Percentiles rank a stretch among this genome's conserved stretches.
Conservation (phyloP, 2,797 vertebrate genomes). For the Oryzias sinensis region DNA sequence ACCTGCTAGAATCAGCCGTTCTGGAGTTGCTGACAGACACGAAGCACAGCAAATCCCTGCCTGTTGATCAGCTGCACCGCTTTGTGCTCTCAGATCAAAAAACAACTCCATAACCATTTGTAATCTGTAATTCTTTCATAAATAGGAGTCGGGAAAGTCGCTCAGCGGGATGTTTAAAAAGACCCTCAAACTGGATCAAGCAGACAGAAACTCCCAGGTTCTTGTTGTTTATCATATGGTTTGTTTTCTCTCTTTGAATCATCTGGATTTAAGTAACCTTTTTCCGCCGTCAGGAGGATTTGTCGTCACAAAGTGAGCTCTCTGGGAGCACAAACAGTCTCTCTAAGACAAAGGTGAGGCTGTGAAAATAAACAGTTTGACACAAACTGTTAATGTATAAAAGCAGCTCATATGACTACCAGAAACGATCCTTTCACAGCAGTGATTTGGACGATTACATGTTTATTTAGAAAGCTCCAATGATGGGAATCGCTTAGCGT, state of each 20-base stretch:
- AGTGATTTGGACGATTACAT: no score
- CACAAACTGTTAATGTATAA: background rate
- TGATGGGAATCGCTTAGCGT: no score
- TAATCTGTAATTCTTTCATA: background rate
- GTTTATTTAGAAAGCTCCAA: no score
- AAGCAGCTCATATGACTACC: background rate
- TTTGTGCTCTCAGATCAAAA: background rate
- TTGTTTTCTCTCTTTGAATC: background rate
- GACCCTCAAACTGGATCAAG: conserved; percentile 24
- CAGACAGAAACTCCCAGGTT: conserved; percentile 40
- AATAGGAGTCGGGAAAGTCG: conserved; percentile 40
- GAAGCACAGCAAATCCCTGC: conserved; percentile 7
- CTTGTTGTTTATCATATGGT: background rate
- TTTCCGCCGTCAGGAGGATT: conserved; percentile 35
- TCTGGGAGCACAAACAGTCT: conserved; percentile 36
- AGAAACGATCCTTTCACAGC: no score
- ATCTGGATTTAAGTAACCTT: background rate
- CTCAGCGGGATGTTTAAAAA: conserved; percentile 55
- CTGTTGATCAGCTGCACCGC: background rate
- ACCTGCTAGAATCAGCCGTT: conserved; percentile 42
- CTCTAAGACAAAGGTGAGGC: conserved; percentile 41
- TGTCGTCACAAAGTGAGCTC: conserved; percentile 27
- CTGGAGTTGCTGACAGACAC: conserved; percentile 4
- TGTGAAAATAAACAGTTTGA: background rate
- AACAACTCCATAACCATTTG: no score